Conservation (phyloP, 2,888 invertebrate species). For the Thecocarcelia acutangulata region DNA sequence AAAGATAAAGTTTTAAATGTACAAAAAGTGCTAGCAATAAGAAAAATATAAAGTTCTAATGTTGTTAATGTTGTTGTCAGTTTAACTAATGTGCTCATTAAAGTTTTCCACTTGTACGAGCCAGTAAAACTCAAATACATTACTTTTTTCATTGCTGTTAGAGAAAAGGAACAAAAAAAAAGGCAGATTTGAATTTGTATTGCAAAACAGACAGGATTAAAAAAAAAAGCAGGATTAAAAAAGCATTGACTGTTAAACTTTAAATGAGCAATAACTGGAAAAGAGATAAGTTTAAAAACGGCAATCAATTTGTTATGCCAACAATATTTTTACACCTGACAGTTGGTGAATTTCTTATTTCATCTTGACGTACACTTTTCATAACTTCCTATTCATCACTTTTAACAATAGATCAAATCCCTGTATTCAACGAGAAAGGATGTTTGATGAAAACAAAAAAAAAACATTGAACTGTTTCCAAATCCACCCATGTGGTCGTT, state of each 20-base stretch:
- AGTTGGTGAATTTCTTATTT: constrained; percentile 18
- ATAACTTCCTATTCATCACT: constrained; percentile 38
- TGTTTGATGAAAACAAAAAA: not conserved
- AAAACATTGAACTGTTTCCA: constrained; percentile 25
- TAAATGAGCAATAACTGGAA: constrained; percentile 60
- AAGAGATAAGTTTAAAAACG: constrained; percentile 45
- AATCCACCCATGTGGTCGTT: constrained; percentile 77
- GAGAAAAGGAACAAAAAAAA: constrained; percentile 13
- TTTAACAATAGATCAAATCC: constrained; percentile 60
- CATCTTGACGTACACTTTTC: not conserved
- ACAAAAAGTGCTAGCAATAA: constrained; percentile 48
- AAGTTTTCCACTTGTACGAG: constrained; percentile 74
- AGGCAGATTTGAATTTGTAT: constrained; percentile 26
- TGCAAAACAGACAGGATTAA: constrained; percentile 18
- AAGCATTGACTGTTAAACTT: constrained; percentile 7
- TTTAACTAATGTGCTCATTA: constrained; percentile 77
- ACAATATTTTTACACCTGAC: constrained; percentile 61
- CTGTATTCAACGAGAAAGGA: constrained; percentile 41
- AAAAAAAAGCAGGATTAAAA: not conserved
- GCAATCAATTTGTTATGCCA: constrained; percentile 52
- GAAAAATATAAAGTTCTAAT: constrained; percentile 24
- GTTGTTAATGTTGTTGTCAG: constrained; percentile 65
- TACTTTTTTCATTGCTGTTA: not conserved
- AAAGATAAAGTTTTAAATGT: constrained; percentile 70
- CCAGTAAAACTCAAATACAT: constrained; percentile 56